Evolutionary conservation across 2,797 vertebrate genomes (phyloP), one percentile per base, ranked within the genome.

Genomic region (Zenarchopterus dispar): DNA sequence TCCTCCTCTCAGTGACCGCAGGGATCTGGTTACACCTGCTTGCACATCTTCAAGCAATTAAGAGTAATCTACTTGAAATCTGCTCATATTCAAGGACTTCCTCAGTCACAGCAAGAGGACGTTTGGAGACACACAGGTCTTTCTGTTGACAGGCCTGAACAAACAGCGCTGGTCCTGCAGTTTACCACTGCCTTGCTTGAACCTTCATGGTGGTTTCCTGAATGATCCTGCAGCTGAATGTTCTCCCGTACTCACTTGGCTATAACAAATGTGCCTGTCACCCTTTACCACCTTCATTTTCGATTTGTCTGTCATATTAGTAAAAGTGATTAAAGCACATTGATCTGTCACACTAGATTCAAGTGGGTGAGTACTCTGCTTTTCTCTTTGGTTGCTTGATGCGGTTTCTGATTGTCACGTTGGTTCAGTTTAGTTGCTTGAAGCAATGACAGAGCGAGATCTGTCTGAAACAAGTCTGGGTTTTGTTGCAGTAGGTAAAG

Each of bases 31-130:
- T 97, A 94, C 96, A 96, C 95, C 94, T 96, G 95, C 94, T 89
- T 82, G 93, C 95, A 96, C 95, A 96, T 95, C 95, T 96, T 94
- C 93, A 89, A 92, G 94, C 94, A 97, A 96, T 98, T 97, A 97
- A 91, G 91, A 94, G 93, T 93, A 94, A 95, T 96, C 95, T 96
- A 94, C 90, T 91, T 86, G 89, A 93, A 95, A 94, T 92, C 93
- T 90, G 94, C 95, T 94, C 93, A 94, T 91, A 91, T 94, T 94
- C 94, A 94, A 96, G 94, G 95, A 95, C 94, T 95, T 72, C 77
- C 78, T 91, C 93, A 93, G 93, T 92, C 92, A 91, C 92, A 66
- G 91, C 89, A 87, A 90, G 90, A 92, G 87, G 81, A 88, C 87
- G 73, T 85, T 81, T 66, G 43, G 56, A 81, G 50, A 3, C 52